These are phyloP conservation scores for Ibycter americanus DNA, from an alignment of 2,797 vertebrate species.

Conservation along the genomic window DNA sequence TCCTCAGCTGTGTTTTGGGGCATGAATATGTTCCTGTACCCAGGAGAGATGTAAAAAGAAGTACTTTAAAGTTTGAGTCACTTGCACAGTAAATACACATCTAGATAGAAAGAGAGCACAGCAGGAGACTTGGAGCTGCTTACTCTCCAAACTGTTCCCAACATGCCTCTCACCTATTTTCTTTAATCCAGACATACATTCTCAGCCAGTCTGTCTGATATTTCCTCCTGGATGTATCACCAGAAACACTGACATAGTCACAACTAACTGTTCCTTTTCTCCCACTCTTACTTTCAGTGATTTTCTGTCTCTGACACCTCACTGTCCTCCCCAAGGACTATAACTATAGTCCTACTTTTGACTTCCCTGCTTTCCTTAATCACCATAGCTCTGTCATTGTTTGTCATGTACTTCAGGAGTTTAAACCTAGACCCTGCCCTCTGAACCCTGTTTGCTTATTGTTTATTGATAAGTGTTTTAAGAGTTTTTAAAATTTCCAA, in stretches of 20 bases:
- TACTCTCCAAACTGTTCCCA: not conserved
- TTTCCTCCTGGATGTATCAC: not conserved
- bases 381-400: not conserved
- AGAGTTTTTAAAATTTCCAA: conserved; percentile 8
- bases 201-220: not conserved
- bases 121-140: not conserved
- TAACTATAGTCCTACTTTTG: not conserved
- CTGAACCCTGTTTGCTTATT: not conserved
- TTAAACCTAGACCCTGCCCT: not conserved
- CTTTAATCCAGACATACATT: not conserved
- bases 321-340: not conserved
- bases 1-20: not conserved
- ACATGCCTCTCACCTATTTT: not conserved
- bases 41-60: not conserved
- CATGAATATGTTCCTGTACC: not conserved
- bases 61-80: not conserved
- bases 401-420: not conserved
- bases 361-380: not conserved
- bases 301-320: not conserved
- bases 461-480: conserved; percentile 26
- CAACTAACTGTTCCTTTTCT: not conserved
- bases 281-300: not conserved
- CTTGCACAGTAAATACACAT: not conserved
- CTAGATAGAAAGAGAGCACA: not conserved
- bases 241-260: not conserved